Conservation (phyloP, 2,113 vertebrate genomes). For the Archilochus colubris region DNA sequence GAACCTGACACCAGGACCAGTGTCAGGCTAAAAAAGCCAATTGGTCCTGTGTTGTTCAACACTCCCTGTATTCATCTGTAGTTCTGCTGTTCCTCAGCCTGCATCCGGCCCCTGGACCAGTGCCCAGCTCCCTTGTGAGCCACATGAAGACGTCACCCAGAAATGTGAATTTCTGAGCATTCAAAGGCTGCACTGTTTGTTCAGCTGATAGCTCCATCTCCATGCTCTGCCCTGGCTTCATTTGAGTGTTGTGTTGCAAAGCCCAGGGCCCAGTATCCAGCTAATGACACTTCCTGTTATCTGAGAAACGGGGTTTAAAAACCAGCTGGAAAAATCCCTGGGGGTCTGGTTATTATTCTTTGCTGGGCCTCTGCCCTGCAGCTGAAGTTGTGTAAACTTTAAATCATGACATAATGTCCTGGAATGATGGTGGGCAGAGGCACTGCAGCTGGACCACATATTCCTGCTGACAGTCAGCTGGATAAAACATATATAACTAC, state of each 20-base stretch:
- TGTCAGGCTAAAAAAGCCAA: neutral
- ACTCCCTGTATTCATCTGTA: neutral
- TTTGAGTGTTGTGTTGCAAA: neutral
- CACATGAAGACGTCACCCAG: slow-evolving; percentile 51
- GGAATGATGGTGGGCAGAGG: neutral
- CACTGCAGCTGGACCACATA: neutral
- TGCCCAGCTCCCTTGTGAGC: slow-evolving; percentile 26
- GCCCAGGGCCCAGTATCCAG: neutral
- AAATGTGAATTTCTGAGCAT: slow-evolving; percentile 47
- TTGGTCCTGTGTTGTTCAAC: neutral
- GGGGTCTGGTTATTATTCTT: neutral
- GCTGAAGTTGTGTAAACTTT: slow-evolving; percentile 59
- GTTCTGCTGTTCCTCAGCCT: slow-evolving; percentile 27
- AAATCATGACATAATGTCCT: neutral
- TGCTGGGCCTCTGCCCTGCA: neutral
- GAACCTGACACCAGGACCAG: slow-evolving; percentile 22
- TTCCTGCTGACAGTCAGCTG: neutral
- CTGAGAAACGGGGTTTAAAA: neutral
- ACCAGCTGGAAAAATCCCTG: neutral
- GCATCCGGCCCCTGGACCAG: neutral
- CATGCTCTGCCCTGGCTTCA: neutral
- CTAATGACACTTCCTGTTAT: neutral
- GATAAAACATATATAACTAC: neutral
- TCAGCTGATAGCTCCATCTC: slow-evolving; percentile 5
- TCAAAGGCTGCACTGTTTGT: slow-evolving; percentile 60